Percentiles rank a stretch among this genome's conserved stretches.
phyloP scores from a whole-genome alignment of 1,140 invertebrate genomes.

The Drosophila parabipectinata region DNA sequence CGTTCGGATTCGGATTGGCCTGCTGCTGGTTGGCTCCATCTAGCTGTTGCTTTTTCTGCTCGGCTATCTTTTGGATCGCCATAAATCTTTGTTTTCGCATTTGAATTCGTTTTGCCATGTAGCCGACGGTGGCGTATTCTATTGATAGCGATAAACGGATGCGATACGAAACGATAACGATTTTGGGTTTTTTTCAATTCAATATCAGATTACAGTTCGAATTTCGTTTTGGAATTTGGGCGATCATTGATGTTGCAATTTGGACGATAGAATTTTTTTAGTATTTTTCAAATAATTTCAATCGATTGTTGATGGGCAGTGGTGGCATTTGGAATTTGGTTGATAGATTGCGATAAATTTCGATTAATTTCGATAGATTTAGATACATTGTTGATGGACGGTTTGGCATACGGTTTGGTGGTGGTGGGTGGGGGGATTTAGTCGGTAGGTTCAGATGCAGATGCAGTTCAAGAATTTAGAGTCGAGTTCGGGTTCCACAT shows the following conservation, averaged over 20 bases:
- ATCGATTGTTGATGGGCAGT: conserved; percentile 11
- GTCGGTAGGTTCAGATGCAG: conserved; percentile 34
- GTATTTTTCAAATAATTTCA: not conserved
- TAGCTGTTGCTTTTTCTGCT: conserved; percentile 92
- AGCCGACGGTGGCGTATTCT: conserved; percentile 97
- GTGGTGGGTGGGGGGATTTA: conserved; percentile 15
- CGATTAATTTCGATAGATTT: conserved; percentile 6
- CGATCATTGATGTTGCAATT: conserved; percentile 20
- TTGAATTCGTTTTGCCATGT: conserved; percentile 97
- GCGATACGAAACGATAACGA: conserved; percentile 64
- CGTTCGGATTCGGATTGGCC: conserved; percentile 81
- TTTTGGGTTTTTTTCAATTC: conserved; percentile 25
- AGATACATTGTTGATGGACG: conserved; percentile 33
- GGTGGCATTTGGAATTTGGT: conserved; percentile 24
- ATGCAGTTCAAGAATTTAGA: conserved; percentile 52
- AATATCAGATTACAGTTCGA: conserved; percentile 34
- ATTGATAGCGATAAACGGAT: conserved; percentile 79
- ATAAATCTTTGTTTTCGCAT: conserved; percentile 96
- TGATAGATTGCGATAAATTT: conserved; percentile 9
- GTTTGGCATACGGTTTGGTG: conserved; percentile 49
- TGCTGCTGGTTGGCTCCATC: conserved; percentile 88
- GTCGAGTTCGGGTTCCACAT: conserved; percentile 48
- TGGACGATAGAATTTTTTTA: conserved; percentile 6
- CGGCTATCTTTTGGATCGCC: conserved; percentile 94
- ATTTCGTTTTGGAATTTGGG: conserved; percentile 25